Evolutionary conservation across 2,888 invertebrate genomes (phyloP), one percentile per base, ranked within the genome.

Genomic region (Callyntrura guangdongensis): DNA sequence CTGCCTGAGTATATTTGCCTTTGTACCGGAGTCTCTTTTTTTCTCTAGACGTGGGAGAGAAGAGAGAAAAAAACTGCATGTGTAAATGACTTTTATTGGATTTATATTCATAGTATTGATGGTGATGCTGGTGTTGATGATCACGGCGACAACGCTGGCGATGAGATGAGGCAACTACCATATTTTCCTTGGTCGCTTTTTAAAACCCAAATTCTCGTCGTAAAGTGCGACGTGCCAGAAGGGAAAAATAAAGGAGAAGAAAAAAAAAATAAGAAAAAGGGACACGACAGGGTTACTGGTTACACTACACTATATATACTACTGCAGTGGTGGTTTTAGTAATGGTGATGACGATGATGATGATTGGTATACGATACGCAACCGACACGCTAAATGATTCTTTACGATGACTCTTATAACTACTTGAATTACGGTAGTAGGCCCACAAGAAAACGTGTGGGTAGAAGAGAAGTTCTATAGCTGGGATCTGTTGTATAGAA

Each of bases 1-100:
- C 56, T 86, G 74, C 77, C 77, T 86, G 86, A 88, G 69, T 69
- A 88, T 88, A 79, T 87, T 67, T 45, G 6, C 61, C n/a, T n/a
- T n/a, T 61, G 8, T 22, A 17, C 61, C 20, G 17, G 59, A 4
- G 59, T 47, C 22, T 11, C 59, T 25, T 61, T 69, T 25, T 61
- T 69, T 67, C 22, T 22, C 49, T 47, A 56, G 53, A 56, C 6
- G 17, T 17, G 45, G 36, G 4, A 27, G 56, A 0, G 25, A 84
- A 56, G n/a, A 25, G 25, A 72, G n/a, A 56, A 20, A 69, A 81
- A 56, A 22, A 36, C 67, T 87, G 61, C 86, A 90, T 86, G 91
- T 91, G 87, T 87, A 91, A 84, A 91, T 87, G 91, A 91, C 87
- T 86, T 91, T 87, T 91, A 91, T 91, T 87, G 86, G 91, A 86